Conservation (phyloP, 2,888 invertebrate genomes). For the Tuberolachnus salignus region DNA sequence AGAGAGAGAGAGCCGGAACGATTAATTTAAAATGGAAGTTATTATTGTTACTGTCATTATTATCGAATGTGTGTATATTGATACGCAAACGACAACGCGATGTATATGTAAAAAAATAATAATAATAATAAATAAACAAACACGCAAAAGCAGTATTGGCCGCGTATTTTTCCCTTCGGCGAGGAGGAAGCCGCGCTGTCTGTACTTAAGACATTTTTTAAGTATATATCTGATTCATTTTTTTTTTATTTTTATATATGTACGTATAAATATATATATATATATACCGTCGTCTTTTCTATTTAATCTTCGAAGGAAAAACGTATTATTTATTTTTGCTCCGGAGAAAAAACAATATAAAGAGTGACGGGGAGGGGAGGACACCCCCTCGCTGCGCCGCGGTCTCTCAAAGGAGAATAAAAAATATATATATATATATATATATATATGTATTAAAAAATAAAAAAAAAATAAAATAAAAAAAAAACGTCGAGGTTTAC, state of each 20-base stretch:
- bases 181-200: conserved; percentile 1
- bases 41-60: too few species aligned
- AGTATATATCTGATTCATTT: conserved; percentile 51
- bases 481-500: conserved; percentile 34
- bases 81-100: conserved; percentile 7
- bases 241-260: background rate
- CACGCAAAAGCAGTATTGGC: conserved; percentile 35
- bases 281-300: conserved; percentile 39
- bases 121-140: conserved; percentile 46
- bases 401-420: conserved; percentile 38
- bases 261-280: background rate
- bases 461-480: too few species aligned
- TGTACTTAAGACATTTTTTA: conserved; percentile 46
- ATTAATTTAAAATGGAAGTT: conserved; percentile 53
- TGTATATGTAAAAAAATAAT: conserved; percentile 16
- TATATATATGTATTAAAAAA: too few species aligned
- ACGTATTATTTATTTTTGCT: conserved; percentile 50
- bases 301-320: conserved; percentile 51
- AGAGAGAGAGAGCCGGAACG: background rate
- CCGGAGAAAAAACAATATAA: conserved; percentile 49
- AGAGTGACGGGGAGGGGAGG: background rate
- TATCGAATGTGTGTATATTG: conserved; percentile 44
- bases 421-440: too few species aligned
- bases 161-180: conserved; percentile 9
- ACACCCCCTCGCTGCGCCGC: conserved; percentile 2